These are phyloP conservation scores for Antennarius striatus DNA, from an alignment of 2,113 vertebrate genomes.

Conservation along the genomic window DNA sequence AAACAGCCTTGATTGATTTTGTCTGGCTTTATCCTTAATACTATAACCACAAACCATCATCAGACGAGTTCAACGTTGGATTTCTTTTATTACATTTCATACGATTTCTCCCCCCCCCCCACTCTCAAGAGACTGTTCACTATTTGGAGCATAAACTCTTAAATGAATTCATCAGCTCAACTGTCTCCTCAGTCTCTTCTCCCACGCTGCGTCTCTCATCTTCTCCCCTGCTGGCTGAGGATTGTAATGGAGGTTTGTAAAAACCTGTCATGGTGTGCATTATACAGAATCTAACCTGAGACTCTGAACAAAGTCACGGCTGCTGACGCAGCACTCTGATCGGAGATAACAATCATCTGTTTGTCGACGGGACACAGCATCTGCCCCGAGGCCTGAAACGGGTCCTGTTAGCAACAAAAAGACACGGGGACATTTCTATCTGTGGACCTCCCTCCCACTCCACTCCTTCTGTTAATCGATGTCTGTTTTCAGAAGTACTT, in stretches of 20 bases:
- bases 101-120: background rate
- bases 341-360: slow-evolving; percentile 69
- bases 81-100: background rate
- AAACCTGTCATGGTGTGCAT: slow-evolving; percentile 48
- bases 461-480: slow-evolving; percentile 66
- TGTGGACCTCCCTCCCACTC: slow-evolving; percentile 9
- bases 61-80: slow-evolving; percentile 1
- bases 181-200: slow-evolving; percentile 18
- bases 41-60: background rate
- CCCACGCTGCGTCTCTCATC: background rate
- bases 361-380: slow-evolving; percentile 69
- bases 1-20: slow-evolving; percentile 14
- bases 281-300: slow-evolving; percentile 51
- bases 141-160: slow-evolving; percentile 25
- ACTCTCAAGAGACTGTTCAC: slow-evolving; percentile 3
- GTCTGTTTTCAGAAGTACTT: slow-evolving; percentile 67
- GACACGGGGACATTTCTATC: slow-evolving; percentile 64
- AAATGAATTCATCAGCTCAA: slow-evolving; percentile 33
- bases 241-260: slow-evolving; percentile 47
- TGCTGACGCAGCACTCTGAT: slow-evolving; percentile 54
- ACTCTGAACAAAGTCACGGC: slow-evolving; percentile 56
- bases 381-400: slow-evolving; percentile 52
- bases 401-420: slow-evolving; percentile 65
- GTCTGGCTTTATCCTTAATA: slow-evolving; percentile 8
- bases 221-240: slow-evolving; percentile 30